Base-by-base conservation (phyloP, 1,140 invertebrate species). In the Eciton burchellii region DNA sequence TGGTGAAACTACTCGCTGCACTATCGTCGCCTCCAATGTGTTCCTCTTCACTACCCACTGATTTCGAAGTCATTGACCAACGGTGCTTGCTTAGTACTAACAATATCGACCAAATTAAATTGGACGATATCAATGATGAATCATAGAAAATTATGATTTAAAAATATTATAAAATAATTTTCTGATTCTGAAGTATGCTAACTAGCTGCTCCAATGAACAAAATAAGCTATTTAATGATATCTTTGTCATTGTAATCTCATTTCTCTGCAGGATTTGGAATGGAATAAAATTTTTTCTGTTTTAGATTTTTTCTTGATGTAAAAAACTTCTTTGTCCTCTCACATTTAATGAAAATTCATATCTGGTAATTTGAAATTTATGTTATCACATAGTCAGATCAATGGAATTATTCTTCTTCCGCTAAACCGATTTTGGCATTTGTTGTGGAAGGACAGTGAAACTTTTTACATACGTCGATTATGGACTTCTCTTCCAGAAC, bases 1-100 rank as follows among this genome's bases (percentile, higher is more conserved):
- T 88, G 89, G 91, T 91, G 91, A 91, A 92, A 92, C 89, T 90
- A 82, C 47, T 70, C 60, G 65, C 54, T 74, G 49, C 68, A 88
- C 43, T 54, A 57, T 11, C 41, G 19, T 76, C 59, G 68, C 59
- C 57, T 49, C n/a, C 57, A n/a, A 45, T 81, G 45, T 41, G 35
- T 77, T 62, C 26, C 72, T 77, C 54, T 63, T 65, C 47, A 26
- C 12, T 83, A 26, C 16, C n/a, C 60, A 41, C 16, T 12, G 57
- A 83, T 87, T 81, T 86, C 47, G 45, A 52, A 72, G 68, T 57
- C 52, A 52, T 59, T 86, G 65, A 41, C 66, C 74, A 83, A 56
- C 14, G 19, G 9, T 5, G 26, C 9, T n/a, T 65, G 0, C 43
- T 29, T 63, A n/a, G 21, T 57, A 62, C 47, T 81, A 59, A 57